Evolutionary conservation across 23 tunicate species (phyloP).

Genomic region (Trididemnum miniatum): DNA sequence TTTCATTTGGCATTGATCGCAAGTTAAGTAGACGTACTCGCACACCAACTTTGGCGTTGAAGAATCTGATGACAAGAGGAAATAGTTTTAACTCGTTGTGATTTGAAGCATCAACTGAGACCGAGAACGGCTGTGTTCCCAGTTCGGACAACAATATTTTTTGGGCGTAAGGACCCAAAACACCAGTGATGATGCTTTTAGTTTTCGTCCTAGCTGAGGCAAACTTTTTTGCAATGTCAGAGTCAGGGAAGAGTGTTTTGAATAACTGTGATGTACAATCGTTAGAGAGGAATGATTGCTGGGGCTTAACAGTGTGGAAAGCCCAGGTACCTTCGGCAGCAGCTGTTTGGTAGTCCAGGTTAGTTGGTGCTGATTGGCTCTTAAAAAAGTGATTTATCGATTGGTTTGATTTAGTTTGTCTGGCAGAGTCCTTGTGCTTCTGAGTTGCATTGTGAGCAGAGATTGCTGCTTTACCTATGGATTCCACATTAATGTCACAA

Average conservation of each 20-base stretch:
- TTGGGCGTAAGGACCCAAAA: slow-evolving; percentile 39
- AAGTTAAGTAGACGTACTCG: slow-evolving; percentile 65
- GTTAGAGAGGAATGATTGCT: slow-evolving; percentile 57
- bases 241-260: slow-evolving; percentile 46
- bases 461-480: slow-evolving; percentile 12
- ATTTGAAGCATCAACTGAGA: slow-evolving; percentile 29
- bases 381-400: slow-evolving; percentile 18
- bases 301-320: slow-evolving; percentile 45
- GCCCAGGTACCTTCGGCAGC: slow-evolving; percentile 66
- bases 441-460: slow-evolving; percentile 24
- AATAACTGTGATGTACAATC: slow-evolving; percentile 55
- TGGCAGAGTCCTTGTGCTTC: slow-evolving; percentile 28
- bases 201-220: slow-evolving; percentile 37
- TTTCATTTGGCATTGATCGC: slow-evolving; percentile 61
- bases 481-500: slow-evolving; percentile 33
- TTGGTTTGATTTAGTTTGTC: slow-evolving; percentile 36
- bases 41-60: slow-evolving; percentile 63
- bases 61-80: slow-evolving; percentile 64
- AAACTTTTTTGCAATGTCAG: slow-evolving; percentile 40
- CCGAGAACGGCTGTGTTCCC: slow-evolving; percentile 32
- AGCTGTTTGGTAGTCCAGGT: slow-evolving; percentile 53
- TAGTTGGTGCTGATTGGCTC: slow-evolving; percentile 42
- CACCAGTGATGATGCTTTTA: slow-evolving; percentile 50
- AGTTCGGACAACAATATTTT: slow-evolving; percentile 45
- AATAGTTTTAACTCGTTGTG: slow-evolving; percentile 47